A percentile compares a stretch with the other conserved stretches of the same genome.
phyloP scores from a whole-genome alignment of 1,140 invertebrate species.

The Goniozus legneri region DNA sequence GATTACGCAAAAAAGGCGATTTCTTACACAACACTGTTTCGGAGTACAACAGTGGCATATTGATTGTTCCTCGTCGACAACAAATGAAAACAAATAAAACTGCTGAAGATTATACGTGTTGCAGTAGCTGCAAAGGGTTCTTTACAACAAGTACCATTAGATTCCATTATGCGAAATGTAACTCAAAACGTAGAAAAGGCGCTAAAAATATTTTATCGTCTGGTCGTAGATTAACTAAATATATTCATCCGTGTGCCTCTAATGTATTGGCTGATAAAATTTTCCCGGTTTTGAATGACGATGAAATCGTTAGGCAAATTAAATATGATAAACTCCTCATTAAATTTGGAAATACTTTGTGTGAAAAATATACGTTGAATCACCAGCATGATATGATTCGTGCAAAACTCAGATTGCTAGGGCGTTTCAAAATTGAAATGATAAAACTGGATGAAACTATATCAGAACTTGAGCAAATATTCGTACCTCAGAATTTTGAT shows the following conservation, averaged over 20 bases:
- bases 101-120: conserved; percentile 6
- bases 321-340: conserved; percentile 22
- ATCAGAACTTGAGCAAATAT: conserved; percentile 1
- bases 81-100: no score
- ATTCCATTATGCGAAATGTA: not conserved
- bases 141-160: not conserved
- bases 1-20: no score
- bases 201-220: not conserved
- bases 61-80: no score
- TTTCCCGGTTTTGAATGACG: conserved; percentile 17
- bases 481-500: conserved; percentile 3
- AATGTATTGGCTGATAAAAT: not conserved
- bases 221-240: not conserved
- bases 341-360: conserved; percentile 13
- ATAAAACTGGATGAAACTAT: conserved; percentile 2
- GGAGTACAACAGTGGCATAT: no score
- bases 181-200: not conserved
- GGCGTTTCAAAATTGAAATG: conserved; percentile 1
- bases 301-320: conserved; percentile 15
- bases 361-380: conserved; percentile 10
- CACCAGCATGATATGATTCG: conserved; percentile 17
- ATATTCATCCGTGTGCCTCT: not conserved
- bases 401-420: conserved; percentile 10
- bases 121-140: conserved; percentile 3
- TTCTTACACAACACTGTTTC: no score